Evolutionary conservation across 2,113 vertebrate genomes (phyloP).

Genomic region (Urocolius indicus): DNA sequence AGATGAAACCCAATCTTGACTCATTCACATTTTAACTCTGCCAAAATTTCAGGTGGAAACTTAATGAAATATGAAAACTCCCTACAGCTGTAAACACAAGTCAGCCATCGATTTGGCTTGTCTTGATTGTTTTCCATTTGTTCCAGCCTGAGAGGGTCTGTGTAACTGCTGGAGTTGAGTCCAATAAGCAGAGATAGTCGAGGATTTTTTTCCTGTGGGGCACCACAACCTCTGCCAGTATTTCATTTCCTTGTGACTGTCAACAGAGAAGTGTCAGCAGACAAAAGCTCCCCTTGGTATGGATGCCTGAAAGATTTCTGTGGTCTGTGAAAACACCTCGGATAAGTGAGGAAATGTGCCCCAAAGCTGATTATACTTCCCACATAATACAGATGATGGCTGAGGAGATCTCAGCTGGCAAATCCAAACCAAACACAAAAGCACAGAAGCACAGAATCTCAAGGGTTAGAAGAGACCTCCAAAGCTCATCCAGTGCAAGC

Average conservation of each 20-base stretch:
- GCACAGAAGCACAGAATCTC: too few species aligned
- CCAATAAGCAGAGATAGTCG: background rate
- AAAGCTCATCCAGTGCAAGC: too few species aligned
- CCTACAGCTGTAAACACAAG: conserved; percentile 20
- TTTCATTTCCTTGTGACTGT: background rate
- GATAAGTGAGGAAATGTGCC: background rate
- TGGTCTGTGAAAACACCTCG: background rate
- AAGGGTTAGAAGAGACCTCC: too few species aligned
- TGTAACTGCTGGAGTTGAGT: background rate
- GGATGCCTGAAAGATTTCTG: background rate
- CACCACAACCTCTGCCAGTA: background rate
- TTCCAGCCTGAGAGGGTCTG: background rate
- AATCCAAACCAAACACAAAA: background rate
- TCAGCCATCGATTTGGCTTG: conserved; percentile 26
- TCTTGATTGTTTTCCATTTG: conserved; percentile 44
- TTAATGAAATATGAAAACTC: background rate
- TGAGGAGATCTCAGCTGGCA: background rate
- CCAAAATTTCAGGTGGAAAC: conserved; percentile 3
- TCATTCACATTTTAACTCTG: background rate
- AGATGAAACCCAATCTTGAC: background rate
- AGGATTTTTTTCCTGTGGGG: background rate
- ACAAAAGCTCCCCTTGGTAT: background rate
- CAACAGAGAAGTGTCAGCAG: background rate
- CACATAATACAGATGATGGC: background rate
- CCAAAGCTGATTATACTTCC: background rate